Base-by-base conservation (phyloP, 2,888 invertebrate genomes). In the Zootermopsis nevadensis region DNA sequence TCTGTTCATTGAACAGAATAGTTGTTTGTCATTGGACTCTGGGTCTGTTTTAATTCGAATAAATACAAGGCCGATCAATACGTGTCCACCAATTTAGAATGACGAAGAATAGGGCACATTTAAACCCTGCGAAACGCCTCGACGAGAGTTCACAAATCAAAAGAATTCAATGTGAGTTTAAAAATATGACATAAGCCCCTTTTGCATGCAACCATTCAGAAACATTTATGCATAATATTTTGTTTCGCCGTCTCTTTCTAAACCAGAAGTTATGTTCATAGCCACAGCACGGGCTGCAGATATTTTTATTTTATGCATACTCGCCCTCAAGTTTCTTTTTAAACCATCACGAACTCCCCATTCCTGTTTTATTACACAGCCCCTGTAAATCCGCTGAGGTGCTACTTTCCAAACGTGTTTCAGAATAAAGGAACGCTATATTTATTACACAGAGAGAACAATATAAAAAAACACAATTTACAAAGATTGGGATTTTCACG, bases 361-460 rank as follows among this genome's bases (percentile, higher is more conserved):
- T 27, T 31, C 4, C 67, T 30, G 30, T 67, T n/a, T 67, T 67
- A 67, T 67, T 67, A 67, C 30, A 67, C 67, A 30, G 30, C 67
- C 67, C 67, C 10, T 30, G 30, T 77, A 77, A 77, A 77, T 77
- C 77, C 48, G 77, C 24, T 33, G n/a, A 74, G 69, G 74, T 74
- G 38, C n/a, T 24, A 35, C 35, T 38, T 27, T 30, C 48, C 48
- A 42, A 77, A 48, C 48, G 77, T 77, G 77, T 48, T 77, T 31
- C 38, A 48, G 77, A 77, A 77, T 77, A 77, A 77, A 77, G n/a
- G 53, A n/a, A 27, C 42, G 30, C 48, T 27, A 77, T 77, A 77
- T 77, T 42, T 77, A 77, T 77, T 77, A 48, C 77, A 19, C 22
- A n/a, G 1, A 2, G 42, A 27, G n/a, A 22, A 19, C 42, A 77